Conservation (phyloP, 2,797 vertebrate genomes). For the Artibeus jamaicensis region DNA sequence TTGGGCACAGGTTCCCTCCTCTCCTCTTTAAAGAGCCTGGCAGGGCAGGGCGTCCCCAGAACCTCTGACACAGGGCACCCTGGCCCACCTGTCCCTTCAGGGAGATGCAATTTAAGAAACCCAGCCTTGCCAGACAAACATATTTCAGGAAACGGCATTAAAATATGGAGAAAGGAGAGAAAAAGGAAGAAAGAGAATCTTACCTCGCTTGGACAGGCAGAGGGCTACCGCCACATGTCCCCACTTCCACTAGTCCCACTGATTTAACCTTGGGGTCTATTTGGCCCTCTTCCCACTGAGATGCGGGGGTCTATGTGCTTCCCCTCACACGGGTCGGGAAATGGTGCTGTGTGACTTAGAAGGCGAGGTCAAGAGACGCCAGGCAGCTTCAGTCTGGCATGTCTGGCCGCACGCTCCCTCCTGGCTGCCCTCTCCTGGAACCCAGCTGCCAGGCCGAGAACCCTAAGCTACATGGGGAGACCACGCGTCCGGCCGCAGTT, state of each 20-base stretch:
- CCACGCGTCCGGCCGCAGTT: fast-evolving
- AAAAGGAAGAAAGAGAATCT: neutral
- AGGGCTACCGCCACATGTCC: neutral
- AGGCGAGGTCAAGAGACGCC: neutral
- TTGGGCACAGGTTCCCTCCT: neutral
- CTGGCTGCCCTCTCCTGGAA: neutral
- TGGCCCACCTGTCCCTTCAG: too few species aligned
- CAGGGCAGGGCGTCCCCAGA: neutral
- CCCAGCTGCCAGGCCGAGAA: neutral
- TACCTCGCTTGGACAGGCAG: neutral
- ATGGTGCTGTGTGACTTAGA: neutral
- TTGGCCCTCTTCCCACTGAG: neutral
- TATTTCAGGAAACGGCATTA: neutral
- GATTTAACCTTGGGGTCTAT: neutral
- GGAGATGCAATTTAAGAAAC: neutral
- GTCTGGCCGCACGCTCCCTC: neutral
- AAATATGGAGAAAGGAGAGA: neutral
- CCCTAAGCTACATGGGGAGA: neutral
- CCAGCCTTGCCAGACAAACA: neutral
- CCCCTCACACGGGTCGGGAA: neutral
- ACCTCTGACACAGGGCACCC: neutral
- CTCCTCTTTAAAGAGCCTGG: neutral
- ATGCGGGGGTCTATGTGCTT: neutral
- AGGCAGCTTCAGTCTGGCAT: neutral
- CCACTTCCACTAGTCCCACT: neutral